These are phyloP conservation scores for Aplochiton taeniatus DNA, from an alignment of 2,797 vertebrate species.

Conservation along the genomic window DNA sequence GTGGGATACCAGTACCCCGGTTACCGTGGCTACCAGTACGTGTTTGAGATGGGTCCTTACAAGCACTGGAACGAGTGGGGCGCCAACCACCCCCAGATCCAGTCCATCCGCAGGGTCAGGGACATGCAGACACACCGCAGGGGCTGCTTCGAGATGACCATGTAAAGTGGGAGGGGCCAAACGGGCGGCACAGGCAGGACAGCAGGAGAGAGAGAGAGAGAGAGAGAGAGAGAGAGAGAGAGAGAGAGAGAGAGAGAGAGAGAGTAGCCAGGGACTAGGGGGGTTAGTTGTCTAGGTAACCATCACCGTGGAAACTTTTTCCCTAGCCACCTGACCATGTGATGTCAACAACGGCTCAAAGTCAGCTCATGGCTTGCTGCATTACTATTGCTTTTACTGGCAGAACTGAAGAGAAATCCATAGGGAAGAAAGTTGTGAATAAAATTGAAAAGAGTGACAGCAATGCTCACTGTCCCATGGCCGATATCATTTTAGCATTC, in stretches of 20 bases:
- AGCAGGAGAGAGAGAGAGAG: conserved; percentile 37
- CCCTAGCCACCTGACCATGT: conserved; percentile 38
- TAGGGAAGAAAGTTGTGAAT: conserved; percentile 31
- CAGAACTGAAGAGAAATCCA: conserved; percentile 30
- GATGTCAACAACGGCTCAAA: conserved; percentile 23
- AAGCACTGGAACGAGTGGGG: conserved; percentile 88
- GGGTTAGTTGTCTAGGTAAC: conserved; percentile 34
- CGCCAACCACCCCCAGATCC: conserved; percentile 80
- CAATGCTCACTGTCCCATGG: conserved; percentile 59
- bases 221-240: too few relatives aligned
- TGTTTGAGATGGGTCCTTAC: conserved; percentile 78
- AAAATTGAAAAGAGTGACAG: conserved; percentile 48
- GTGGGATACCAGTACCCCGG: conserved; percentile 87
- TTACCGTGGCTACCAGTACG: conserved; percentile 84
- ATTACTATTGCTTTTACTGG: conserved; percentile 54
- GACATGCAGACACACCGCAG: conserved; percentile 84
- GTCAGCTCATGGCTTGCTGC: conserved; percentile 32
- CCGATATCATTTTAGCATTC: conserved; percentile 49
- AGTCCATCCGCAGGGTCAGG: conserved; percentile 82
- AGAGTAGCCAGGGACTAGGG: conserved; percentile 18
- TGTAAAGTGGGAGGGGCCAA: conserved; percentile 44
- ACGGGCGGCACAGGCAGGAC: conserved; percentile 27
- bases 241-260: too few relatives aligned
- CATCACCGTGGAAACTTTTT: conserved; percentile 45
- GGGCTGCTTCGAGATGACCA: conserved; percentile 78